Evolutionary conservation across 2,113 vertebrate species (phyloP).

Genomic region (Menidia beryllina): DNA sequence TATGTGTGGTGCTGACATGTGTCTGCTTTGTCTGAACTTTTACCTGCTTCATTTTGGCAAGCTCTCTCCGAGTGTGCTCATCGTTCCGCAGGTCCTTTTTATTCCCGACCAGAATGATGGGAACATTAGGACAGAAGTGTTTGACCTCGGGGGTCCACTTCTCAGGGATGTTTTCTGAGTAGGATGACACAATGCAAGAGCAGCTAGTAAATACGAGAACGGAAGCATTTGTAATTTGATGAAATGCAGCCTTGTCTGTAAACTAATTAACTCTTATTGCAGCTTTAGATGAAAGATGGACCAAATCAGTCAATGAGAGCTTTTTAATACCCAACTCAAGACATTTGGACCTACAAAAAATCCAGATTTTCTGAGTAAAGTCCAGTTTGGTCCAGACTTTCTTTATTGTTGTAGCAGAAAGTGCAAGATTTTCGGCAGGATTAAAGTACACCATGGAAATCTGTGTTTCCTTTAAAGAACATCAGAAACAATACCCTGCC

Average conservation of each 20-base stretch:
- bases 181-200: neutral
- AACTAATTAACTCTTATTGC: neutral
- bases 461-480: neutral
- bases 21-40: neutral
- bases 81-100: slow-evolving; percentile 99
- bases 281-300: neutral
- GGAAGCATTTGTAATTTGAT: too few relatives aligned
- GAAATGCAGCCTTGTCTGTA: neutral
- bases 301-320: too few relatives aligned
- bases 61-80: slow-evolving; percentile 95
- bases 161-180: slow-evolving; percentile 97
- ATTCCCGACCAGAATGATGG: slow-evolving; percentile 98
- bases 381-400: too few relatives aligned
- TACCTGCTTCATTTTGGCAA: slow-evolving; percentile 99
- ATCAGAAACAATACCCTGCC: too few relatives aligned
- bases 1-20: too few relatives aligned
- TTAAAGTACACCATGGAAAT: neutral
- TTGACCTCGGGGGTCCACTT: slow-evolving; percentile 99
- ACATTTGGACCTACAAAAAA: too few relatives aligned
- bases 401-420: too few relatives aligned
- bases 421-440: neutral
- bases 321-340: too few relatives aligned
- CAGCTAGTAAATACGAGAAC: neutral
- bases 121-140: slow-evolving; percentile 99
- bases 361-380: too few relatives aligned